These are phyloP conservation scores for Catharus bicknelli DNA, from an alignment of 2,113 vertebrate genomes.

Conservation along the genomic window DNA sequence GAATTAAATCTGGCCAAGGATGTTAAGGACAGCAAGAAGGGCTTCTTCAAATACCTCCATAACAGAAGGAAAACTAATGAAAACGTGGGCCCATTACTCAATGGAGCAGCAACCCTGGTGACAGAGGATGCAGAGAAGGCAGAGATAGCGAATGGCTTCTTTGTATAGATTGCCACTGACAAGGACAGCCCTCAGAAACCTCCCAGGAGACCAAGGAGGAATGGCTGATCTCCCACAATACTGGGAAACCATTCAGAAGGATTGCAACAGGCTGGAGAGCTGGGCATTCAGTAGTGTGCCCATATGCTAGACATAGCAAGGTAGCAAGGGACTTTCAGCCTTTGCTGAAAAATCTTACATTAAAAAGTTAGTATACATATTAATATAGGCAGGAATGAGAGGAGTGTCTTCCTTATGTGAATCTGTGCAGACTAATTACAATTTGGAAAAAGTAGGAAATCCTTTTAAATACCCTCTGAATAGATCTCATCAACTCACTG, in stretches of 20 bases:
- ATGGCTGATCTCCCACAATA: not conserved
- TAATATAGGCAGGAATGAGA: not conserved
- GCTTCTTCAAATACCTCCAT: not conserved
- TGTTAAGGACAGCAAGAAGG: not conserved
- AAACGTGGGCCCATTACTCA: not conserved
- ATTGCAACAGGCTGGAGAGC: not conserved
- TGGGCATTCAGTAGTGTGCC: too few species aligned
- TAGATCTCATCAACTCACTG: not conserved
- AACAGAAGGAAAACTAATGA: not conserved
- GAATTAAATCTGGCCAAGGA: not conserved
- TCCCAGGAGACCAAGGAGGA: not conserved
- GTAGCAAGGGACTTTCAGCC: too few species aligned
- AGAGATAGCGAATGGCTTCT: not conserved
- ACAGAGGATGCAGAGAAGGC: not conserved
- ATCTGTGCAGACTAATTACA: not conserved
- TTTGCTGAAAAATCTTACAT: not conserved
- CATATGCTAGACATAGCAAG: not conserved
- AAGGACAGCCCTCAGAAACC: not conserved
- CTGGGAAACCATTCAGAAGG: not conserved
- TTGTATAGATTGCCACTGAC: not conserved
- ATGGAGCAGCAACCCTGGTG: not conserved
- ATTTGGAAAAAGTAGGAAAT: not conserved
- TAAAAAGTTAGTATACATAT: not conserved
- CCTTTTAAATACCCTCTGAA: not conserved
- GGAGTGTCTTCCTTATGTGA: not conserved